Evolutionary conservation across 2,113 vertebrate species (phyloP).

Genomic region (Podarcis cretensis): DNA sequence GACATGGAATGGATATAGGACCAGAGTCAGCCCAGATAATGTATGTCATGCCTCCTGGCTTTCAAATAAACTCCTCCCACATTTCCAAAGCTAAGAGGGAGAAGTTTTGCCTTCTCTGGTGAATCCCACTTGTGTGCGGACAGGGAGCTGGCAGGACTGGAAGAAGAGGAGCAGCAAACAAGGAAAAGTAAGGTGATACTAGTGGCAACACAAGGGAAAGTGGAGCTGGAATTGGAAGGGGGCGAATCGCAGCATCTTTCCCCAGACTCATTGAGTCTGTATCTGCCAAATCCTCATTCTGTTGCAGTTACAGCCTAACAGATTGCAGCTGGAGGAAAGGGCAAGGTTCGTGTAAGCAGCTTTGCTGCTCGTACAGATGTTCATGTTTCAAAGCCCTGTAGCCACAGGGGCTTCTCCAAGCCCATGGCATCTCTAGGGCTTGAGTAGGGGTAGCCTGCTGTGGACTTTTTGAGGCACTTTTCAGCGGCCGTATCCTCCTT

Average conservation of each 20-base stretch:
- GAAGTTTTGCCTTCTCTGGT: background rate
- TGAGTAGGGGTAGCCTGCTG: too few species aligned
- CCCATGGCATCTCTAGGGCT: background rate
- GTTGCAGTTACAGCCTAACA: background rate
- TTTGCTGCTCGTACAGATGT: background rate
- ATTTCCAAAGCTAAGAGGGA: background rate
- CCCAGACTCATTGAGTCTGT: background rate
- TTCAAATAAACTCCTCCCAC: slow-evolving; percentile 22
- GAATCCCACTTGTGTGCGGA: background rate
- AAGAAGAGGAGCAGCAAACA: background rate
- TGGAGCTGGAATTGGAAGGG: background rate
- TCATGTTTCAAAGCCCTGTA: background rate
- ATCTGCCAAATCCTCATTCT: background rate
- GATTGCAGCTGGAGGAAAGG: background rate
- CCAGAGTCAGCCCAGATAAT: background rate
- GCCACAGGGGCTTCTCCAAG: background rate
- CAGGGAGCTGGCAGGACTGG: background rate
- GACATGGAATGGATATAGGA: background rate
- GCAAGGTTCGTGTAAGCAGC: background rate
- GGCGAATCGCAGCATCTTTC: too few species aligned
- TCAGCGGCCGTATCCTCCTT: background rate
- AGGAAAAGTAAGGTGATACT: too few species aligned
- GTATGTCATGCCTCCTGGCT: slow-evolving; percentile 17
- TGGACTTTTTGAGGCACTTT: background rate
- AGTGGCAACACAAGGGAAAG: background rate